Conservation (phyloP, 2,113 vertebrate genomes). For the Trichechus manatus region DNA sequence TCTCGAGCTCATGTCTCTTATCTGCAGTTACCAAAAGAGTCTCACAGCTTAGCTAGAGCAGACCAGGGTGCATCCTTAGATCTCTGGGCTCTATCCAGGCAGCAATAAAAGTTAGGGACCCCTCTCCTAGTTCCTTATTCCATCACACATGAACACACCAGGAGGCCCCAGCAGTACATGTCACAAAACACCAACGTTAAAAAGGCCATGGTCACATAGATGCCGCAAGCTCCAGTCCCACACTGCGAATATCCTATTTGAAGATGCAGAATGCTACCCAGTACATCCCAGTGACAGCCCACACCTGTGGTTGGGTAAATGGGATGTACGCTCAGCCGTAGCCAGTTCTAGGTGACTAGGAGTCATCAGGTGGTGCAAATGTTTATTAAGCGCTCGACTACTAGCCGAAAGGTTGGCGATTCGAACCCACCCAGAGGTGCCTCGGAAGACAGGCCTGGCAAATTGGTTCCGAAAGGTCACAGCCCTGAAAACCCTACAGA, state of each 20-base stretch:
- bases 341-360: neutral
- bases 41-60: neutral
- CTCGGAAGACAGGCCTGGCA: neutral
- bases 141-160: neutral
- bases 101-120: neutral
- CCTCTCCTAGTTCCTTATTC: neutral
- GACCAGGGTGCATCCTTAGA: neutral
- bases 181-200: neutral
- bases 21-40: neutral
- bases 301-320: neutral
- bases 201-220: neutral
- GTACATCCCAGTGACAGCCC: no score
- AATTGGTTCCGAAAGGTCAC: neutral
- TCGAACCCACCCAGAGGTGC: neutral
- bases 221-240: neutral
- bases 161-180: neutral
- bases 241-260: neutral
- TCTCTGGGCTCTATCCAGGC: neutral
- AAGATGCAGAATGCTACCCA: neutral
- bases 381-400: neutral
- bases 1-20: neutral
- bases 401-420: neutral
- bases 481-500: neutral
- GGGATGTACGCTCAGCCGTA: rapidly evolving
- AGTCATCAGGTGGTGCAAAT: neutral